These are phyloP conservation scores for Haplochromis burtoni DNA, from an alignment of 2,113 vertebrate genomes.

Conservation along the genomic window DNA sequence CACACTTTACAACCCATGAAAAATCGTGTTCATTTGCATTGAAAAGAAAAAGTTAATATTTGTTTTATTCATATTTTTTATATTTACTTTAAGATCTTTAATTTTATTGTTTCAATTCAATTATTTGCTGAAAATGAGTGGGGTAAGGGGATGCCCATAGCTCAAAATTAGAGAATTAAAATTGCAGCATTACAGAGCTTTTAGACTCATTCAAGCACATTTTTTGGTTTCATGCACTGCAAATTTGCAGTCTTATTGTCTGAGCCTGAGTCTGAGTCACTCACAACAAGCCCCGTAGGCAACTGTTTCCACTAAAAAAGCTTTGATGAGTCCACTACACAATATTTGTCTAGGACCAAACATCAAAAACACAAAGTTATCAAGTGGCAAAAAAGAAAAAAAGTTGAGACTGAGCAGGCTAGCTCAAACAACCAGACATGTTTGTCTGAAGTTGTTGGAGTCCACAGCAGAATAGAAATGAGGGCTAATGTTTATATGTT, in stretches of 20 bases:
- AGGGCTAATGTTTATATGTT: not conserved
- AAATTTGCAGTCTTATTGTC: not conserved
- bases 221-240: not conserved
- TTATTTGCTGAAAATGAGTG: not conserved
- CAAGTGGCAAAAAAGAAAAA: not conserved
- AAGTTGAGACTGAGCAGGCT: not conserved
- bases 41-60: not conserved
- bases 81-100: not conserved
- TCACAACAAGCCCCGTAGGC: not conserved
- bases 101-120: not conserved
- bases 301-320: not conserved
- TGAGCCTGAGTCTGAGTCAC: not conserved
- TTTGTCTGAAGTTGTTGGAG: not conserved
- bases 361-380: constrained; percentile 2
- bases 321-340: not conserved
- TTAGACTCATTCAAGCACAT: not conserved
- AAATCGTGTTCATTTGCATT: not conserved
- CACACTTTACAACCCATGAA: not conserved
- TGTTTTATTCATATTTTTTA: not conserved
- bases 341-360: not conserved
- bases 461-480: not conserved
- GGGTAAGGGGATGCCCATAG: not conserved
- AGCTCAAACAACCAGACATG: not conserved
- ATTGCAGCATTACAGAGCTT: not conserved
- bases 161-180: not conserved